phyloP scores from a whole-genome alignment of 2,113 vertebrate genomes.

The Isurus oxyrinchus region DNA sequence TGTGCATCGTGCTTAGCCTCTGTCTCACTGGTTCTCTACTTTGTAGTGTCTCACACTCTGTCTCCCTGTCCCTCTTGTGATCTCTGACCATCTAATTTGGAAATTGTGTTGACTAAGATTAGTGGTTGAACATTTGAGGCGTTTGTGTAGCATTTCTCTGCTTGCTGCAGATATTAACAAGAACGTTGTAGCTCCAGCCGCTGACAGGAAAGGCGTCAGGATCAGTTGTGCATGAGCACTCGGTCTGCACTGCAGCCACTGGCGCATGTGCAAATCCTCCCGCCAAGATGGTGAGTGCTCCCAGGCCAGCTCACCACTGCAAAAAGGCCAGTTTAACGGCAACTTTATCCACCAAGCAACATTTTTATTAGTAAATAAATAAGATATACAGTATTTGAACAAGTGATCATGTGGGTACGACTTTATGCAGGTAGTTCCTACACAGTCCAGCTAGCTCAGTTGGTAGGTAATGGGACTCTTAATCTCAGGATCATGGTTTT shows the following conservation, averaged over 20 bases:
- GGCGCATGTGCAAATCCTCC: not conserved
- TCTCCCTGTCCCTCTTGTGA: not conserved
- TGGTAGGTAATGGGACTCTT: too few relatives aligned
- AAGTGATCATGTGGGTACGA: not conserved
- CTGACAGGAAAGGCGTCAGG: too few relatives aligned
- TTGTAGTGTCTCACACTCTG: not conserved
- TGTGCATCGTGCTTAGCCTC: not conserved
- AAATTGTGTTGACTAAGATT: not conserved
- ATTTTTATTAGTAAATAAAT: not conserved
- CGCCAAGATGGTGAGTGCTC: not conserved
- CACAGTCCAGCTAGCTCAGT: not conserved
- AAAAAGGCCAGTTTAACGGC: not conserved
- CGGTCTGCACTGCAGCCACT: too few relatives aligned
- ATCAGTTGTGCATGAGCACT: too few relatives aligned
- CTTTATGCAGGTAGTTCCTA: not conserved
- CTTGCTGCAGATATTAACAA: not conserved
- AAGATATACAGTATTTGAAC: not conserved
- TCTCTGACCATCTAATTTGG: not conserved
- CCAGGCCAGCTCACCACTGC: not conserved
- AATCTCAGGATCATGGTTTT: too few relatives aligned
- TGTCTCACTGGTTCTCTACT: not conserved
- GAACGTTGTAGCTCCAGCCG: not conserved
- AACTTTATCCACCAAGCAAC: not conserved
- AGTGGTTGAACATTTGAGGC: not conserved
- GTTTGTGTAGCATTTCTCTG: not conserved